Conservation (phyloP, 2,113 vertebrate species). For the Gobio gobio region DNA sequence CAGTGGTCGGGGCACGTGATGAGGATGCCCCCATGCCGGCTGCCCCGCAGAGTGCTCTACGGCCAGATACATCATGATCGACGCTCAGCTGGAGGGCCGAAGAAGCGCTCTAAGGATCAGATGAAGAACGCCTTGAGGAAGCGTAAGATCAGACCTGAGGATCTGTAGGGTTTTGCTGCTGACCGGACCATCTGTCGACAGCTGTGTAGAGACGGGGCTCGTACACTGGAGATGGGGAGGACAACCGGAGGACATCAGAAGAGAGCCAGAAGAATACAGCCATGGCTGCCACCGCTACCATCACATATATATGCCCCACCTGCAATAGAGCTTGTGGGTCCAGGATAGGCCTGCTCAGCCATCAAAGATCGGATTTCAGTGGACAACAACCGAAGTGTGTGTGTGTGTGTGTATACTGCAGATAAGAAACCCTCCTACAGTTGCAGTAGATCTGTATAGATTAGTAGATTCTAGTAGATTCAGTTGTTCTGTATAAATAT, state of each 20-base stretch:
- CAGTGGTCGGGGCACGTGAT: slow-evolving; percentile 24
- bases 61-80: no score
- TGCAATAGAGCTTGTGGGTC: no score
- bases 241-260: neutral
- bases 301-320: neutral
- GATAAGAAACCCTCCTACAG: no score
- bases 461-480: no score
- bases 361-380: no score
- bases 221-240: neutral
- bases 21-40: neutral
- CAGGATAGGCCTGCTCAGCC: no score
- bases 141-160: neutral
- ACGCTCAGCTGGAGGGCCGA: neutral
- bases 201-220: neutral
- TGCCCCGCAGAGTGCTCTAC: neutral
- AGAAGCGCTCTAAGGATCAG: neutral
- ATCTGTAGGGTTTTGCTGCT: neutral
- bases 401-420: no score
- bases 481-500: no score
- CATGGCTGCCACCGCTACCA: neutral
- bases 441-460: no score
- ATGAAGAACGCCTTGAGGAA: neutral
- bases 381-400: no score
- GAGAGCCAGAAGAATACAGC: neutral
- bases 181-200: neutral